Evolutionary conservation across 2,113 vertebrate species (phyloP).

Genomic region (Rostratula benghalensis): DNA sequence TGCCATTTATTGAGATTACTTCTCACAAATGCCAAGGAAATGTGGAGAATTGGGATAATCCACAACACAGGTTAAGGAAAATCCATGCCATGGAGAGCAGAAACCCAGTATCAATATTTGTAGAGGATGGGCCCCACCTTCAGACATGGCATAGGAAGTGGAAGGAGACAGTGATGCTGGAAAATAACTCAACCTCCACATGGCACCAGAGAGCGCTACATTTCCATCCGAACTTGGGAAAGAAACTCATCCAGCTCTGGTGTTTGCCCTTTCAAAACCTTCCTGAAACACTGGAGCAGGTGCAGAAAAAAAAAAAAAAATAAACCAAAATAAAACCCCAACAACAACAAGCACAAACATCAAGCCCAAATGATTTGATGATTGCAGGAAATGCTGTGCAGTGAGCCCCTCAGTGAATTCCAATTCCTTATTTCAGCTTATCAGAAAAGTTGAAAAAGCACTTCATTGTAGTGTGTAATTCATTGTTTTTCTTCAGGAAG

Average conservation of each 20-base stretch:
- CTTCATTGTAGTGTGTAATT: conserved; percentile 3
- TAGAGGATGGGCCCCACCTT: not conserved
- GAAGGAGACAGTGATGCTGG: not conserved
- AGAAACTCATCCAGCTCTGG: not conserved
- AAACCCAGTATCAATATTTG: not conserved
- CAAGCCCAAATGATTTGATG: not conserved
- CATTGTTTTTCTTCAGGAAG: conserved; percentile 25
- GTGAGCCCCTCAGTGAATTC: not conserved
- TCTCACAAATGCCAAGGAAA: not conserved
- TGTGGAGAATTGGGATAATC: not conserved
- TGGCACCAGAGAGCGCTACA: not conserved
- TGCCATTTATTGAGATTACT: not conserved
- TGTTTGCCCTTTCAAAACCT: not conserved
- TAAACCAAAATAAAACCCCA: fast-evolving
- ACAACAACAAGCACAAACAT: too few species aligned
- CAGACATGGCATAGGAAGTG: not conserved
- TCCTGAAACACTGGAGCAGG: not conserved
- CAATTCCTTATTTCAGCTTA: not conserved
- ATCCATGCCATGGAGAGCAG: not conserved
- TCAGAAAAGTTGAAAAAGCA: conserved; percentile 41
- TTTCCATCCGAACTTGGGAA: not conserved
- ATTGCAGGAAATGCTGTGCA: conserved; percentile 31
- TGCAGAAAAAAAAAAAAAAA: not conserved
- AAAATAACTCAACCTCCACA: not conserved
- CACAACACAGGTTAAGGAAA: not conserved